Percentiles rank a stretch among this genome's conserved stretches.
phyloP scores from a whole-genome alignment of 2,888 invertebrate genomes.

The Drosophila testacea region DNA sequence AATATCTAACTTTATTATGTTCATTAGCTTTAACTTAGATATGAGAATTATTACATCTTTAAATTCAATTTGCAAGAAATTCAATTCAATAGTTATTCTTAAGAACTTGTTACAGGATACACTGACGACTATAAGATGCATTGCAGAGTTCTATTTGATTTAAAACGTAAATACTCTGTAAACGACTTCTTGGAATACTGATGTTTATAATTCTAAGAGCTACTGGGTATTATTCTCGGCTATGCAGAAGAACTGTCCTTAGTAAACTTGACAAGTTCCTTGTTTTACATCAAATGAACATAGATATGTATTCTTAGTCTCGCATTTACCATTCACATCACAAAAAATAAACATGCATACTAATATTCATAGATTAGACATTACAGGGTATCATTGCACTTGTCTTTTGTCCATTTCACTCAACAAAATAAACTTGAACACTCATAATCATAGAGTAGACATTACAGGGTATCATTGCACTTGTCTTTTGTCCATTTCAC shows the following conservation, averaged over 20 bases:
- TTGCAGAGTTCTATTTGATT: not conserved
- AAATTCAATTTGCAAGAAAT: too few species aligned
- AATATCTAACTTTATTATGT: not conserved
- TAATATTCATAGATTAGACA: not conserved
- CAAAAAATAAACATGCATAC: too few species aligned
- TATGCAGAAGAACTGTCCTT: too few species aligned
- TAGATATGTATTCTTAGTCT: too few species aligned
- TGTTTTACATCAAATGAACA: not conserved
- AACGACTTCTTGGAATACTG: not conserved
- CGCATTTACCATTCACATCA: not conserved
- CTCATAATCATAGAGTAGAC: not conserved
- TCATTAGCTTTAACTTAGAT: not conserved
- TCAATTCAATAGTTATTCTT: not conserved
- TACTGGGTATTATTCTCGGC: not conserved
- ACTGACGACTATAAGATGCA: too few species aligned
- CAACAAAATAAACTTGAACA: conserved; percentile 20
- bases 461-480: conserved; percentile 9
- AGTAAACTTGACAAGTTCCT: not conserved
- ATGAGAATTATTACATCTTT: too few species aligned
- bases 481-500: not conserved
- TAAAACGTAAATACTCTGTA: not conserved
- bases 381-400: conserved; percentile 10
- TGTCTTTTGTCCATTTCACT: not conserved
- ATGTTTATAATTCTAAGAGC: not conserved
- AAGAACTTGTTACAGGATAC: not conserved